Conservation (phyloP, 2,113 vertebrate genomes). For the Tylochromis polylepis region DNA sequence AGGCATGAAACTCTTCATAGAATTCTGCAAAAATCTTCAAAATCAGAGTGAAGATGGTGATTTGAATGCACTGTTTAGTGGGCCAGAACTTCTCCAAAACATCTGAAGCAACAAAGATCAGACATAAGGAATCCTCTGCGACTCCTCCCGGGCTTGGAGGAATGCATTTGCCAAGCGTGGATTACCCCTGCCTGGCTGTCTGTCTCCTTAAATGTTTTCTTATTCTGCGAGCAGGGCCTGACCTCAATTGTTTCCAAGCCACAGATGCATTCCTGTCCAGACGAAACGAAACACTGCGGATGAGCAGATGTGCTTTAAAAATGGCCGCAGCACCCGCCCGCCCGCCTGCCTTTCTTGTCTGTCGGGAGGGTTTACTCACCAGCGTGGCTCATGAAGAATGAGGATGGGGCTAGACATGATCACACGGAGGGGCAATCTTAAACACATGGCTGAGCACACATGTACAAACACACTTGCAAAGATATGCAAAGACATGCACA, state of each 20-base stretch:
- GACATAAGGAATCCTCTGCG: conserved; percentile 43
- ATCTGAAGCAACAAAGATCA: conserved; percentile 27
- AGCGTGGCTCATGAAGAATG: not conserved
- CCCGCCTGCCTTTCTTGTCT: not conserved
- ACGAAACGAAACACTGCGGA: conserved; percentile 12
- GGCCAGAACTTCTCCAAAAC: not conserved
- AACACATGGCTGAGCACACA: conserved; percentile 47
- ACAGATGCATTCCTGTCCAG: conserved; percentile 53
- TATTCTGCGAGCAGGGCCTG: conserved; percentile 11
- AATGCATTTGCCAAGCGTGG: conserved; percentile 34
- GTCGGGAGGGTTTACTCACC: not conserved
- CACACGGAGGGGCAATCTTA: not conserved
- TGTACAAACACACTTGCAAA: conserved; percentile 31
- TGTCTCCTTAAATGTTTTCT: conserved; percentile 49
- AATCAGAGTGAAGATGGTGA: not conserved
- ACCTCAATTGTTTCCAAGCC: conserved; percentile 59
- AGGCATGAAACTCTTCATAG: not conserved
- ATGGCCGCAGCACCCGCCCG: conserved; percentile 3
- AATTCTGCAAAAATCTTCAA: not conserved
- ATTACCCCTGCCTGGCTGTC: conserved; percentile 37
- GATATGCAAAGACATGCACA: conserved; percentile 7
- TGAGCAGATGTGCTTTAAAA: conserved; percentile 54
- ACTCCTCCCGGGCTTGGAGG: conserved; percentile 21
- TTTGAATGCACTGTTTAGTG: not conserved
- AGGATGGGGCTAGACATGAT: not conserved